Evolutionary conservation across 2,888 invertebrate genomes (phyloP).

Genomic region (Eurois occulta): DNA sequence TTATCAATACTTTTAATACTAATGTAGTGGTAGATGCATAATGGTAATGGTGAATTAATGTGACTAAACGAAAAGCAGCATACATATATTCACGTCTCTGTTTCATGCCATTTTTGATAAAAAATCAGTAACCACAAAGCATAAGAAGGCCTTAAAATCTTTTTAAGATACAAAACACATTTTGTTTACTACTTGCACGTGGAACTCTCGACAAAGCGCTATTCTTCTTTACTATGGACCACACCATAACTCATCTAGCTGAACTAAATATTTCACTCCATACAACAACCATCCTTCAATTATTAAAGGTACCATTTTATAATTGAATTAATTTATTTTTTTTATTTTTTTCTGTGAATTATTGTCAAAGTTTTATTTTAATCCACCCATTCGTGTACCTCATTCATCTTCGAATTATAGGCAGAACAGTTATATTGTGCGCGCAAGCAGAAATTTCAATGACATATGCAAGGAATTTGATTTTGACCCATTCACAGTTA

Average conservation of each 20-base stretch:
- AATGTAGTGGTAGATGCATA: not conserved
- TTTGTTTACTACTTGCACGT: not conserved
- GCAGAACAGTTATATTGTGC: no score
- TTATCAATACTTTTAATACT: not conserved
- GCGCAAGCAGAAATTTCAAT: no score
- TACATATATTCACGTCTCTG: not conserved
- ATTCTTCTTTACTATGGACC: conserved; percentile 36
- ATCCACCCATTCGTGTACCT: no score
- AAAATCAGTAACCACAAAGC: not conserved
- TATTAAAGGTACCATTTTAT: conserved; percentile 38
- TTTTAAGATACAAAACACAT: not conserved
- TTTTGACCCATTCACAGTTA: no score
- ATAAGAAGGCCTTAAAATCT: not conserved
- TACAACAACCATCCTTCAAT: conserved; percentile 42
- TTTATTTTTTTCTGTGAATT: no score
- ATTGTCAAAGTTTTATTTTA: no score
- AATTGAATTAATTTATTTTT: no score
- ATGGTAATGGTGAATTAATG: not conserved
- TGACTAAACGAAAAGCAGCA: not conserved
- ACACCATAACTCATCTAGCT: conserved; percentile 54
- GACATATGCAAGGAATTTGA: no score
- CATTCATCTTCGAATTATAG: no score
- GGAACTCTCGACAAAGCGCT: not conserved
- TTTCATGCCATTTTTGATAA: not conserved
- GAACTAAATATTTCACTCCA: conserved; percentile 64